Conservation (phyloP, 2,113 vertebrate genomes). For the Paracanthobrama guichenoti region DNA sequence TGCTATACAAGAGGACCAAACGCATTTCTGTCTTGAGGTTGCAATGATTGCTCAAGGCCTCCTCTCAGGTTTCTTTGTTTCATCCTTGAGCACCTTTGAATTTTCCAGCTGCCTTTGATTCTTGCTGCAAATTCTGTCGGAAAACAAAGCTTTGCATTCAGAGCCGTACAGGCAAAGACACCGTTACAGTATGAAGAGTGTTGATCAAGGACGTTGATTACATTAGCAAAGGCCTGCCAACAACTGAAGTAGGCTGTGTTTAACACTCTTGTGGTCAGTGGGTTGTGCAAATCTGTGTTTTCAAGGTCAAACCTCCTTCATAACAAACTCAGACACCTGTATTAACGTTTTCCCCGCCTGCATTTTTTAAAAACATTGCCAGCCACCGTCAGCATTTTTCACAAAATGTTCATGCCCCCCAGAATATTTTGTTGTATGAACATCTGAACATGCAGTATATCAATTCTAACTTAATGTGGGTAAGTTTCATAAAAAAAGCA, state of each 20-base stretch:
- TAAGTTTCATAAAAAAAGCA: no score
- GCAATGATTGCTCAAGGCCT: slow-evolving; percentile 26
- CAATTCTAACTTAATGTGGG: no score
- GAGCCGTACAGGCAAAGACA: background rate
- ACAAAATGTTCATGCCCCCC: no score
- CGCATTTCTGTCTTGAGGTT: background rate
- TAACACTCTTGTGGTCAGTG: background rate
- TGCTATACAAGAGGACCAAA: slow-evolving; percentile 9
- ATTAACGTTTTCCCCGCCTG: background rate
- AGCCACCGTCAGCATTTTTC: no score
- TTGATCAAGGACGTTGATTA: background rate
- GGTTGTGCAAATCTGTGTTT: background rate
- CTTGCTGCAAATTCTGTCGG: background rate
- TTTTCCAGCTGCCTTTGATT: slow-evolving; percentile 7
- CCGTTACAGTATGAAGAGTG: background rate
- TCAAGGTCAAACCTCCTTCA: background rate
- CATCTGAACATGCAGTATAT: no score
- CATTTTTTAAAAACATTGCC: no score
- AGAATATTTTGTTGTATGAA: no score
- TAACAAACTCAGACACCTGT: background rate
- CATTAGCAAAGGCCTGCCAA: background rate
- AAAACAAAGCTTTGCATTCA: slow-evolving; percentile 1
- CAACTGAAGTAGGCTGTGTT: background rate
- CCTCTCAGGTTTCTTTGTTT: slow-evolving; percentile 34
- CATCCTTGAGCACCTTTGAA: background rate